Evolutionary conservation across 2,797 vertebrate genomes (phyloP).

Genomic region (Centroberyx gerrardi): DNA sequence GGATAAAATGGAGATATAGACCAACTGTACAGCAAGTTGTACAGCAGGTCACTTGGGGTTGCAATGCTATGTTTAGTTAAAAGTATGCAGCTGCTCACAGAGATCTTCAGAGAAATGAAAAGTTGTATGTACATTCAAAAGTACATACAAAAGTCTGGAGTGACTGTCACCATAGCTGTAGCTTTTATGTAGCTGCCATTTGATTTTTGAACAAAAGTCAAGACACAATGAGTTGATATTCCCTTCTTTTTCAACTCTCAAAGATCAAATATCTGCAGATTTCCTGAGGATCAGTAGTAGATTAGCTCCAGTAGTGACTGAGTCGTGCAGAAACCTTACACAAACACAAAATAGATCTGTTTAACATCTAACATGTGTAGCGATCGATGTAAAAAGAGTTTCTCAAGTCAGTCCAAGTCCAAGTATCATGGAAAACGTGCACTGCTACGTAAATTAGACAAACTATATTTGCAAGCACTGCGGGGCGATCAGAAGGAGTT

Average conservation of each 20-base stretch:
- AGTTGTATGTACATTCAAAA: conserved; percentile 1
- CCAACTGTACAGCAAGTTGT: not conserved
- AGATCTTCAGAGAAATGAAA: conserved; percentile 5
- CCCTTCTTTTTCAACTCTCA: conserved; percentile 47
- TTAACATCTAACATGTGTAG: conserved; percentile 71
- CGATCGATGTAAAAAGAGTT: conserved; percentile 17
- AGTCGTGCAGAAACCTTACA: conserved; percentile 52
- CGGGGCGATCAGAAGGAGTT: conserved; percentile 1
- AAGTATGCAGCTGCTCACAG: not conserved
- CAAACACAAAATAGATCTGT: conserved; percentile 59
- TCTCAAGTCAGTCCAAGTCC: conserved; percentile 27
- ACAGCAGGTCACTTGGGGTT: no score
- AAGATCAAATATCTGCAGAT: conserved; percentile 73
- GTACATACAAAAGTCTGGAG: conserved; percentile 11
- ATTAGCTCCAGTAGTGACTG: conserved; percentile 51
- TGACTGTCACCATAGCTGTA: conserved; percentile 25
- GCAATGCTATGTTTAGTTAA: no score
- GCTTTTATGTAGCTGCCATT: conserved; percentile 37
- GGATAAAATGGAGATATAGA: not conserved
- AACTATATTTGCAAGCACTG: conserved; percentile 41
- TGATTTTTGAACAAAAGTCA: conserved; percentile 31
- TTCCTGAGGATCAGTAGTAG: conserved; percentile 67
- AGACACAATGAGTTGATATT: conserved; percentile 13
- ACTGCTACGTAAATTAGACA: conserved; percentile 25
- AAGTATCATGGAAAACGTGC: conserved; percentile 37